Evolutionary conservation across 2,888 invertebrate species (phyloP), one percentile per base, ranked within the genome.

Genomic region (Pegoplata infirma): DNA sequence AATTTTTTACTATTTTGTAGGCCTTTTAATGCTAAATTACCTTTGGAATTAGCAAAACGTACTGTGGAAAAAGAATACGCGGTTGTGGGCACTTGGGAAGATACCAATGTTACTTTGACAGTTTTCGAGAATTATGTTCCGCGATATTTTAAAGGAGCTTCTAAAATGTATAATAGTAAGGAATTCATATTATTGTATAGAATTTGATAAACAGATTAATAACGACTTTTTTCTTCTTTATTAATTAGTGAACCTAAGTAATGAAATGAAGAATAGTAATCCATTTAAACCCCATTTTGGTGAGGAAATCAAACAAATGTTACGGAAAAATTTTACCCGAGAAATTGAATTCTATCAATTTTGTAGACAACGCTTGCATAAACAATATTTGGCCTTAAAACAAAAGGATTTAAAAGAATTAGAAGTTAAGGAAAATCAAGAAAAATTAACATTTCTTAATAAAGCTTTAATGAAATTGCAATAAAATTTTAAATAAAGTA

Each of bases 261-360:
- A 58, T 1, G 92, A 93, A 82, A 92, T 92, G 53, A 93, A 94
- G 83, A 96, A 97, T 89, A 92, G 92, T 78, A 97, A 97, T 88
- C 92, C 93, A 28, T 96, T 96, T 91, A 97, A 96, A 86, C 96
- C 96, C 0, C 94, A 94, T 0, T 95, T 97, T 3, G 93, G 94
- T 19, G 94, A 96, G 84, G 93, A 94, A 79, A 93, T 97, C 7
- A 94, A 96, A 85, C 93, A 96, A 46, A 93, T 96, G 76, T 94
- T 97, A 10, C 92, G 96, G 76, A 92, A 92, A 51, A 97, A 97
- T 89, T 96, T 97, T 88, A 96, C 96, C 0, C 91, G 94, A 28
- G 97, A 97, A 90, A 95, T 96, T n/a, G 97, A 97, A 85, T 96
- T 97, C 89, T 97, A 97, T 89, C 94, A 97, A 85, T 97, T 97